phyloP scores from a whole-genome alignment of 2,888 invertebrate species.

The Amiota communis region DNA sequence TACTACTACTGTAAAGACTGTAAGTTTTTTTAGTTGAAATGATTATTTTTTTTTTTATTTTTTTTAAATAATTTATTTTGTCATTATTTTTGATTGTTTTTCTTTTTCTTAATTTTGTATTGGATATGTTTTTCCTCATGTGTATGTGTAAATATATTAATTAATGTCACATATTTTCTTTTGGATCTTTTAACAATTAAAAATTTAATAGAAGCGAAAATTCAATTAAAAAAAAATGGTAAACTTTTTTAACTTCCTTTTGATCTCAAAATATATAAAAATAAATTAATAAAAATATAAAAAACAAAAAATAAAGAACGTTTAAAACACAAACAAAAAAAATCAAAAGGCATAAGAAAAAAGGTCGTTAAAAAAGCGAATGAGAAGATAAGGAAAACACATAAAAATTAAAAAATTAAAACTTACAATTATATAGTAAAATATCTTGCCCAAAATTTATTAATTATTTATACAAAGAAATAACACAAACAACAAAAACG shows the following conservation, averaged over 20 bases:
- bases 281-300: conserved; percentile 7
- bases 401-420: conserved; percentile 47
- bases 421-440: conserved; percentile 51
- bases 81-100: conserved; percentile 1
- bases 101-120: conserved; percentile 15
- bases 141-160: conserved; percentile 36
- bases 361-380: conserved; percentile 32
- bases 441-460: conserved; percentile 63
- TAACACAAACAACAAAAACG: conserved; percentile 1
- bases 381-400: conserved; percentile 34
- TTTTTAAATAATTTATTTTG: conserved; percentile 11
- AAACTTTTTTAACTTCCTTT: conserved; percentile 31
- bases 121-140: neutral
- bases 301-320: conserved; percentile 12
- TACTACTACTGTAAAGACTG: conserved; percentile 29
- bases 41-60: neutral
- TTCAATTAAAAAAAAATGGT: conserved; percentile 24
- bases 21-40: conserved; percentile 23
- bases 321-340: conserved; percentile 27
- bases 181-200: conserved; percentile 23
- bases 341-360: conserved; percentile 30
- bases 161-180: conserved; percentile 19
- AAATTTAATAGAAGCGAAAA: conserved; percentile 38
- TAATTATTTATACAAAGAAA: conserved; percentile 41
- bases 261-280: conserved; percentile 22